Evolutionary conservation across 1,140 invertebrate genomes (phyloP), one percentile per base, ranked within the genome.

Genomic region (Atta colombica): DNA sequence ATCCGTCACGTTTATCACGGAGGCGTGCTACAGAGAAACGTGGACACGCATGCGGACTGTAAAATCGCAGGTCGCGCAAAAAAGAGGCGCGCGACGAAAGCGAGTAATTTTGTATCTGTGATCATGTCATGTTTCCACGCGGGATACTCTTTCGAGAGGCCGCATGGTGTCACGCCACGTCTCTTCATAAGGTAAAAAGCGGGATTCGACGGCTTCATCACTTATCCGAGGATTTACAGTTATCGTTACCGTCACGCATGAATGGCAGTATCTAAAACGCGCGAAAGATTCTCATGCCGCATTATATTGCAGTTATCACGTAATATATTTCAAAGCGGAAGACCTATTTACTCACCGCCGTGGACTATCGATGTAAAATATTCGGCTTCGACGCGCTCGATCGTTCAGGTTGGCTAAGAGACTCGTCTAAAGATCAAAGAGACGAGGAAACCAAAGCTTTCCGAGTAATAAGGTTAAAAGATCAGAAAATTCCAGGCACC

Each of bases 371-470:
- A 75, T 75, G 65, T 58, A 85, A 90, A 89, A 91, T 89, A 81
- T 91, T 84, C 58, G 53, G 61, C 61, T 55, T 71, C 31, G 71
- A 81, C 51, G 18, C n/a, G 31, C 28, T 60, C 89, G 77, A 87
- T 89, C 77, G 84, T 78, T 87, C 14, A 55, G 12, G 72, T 90
- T 71, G 77, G 81, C 87, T 92, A 91, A 93, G 91, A 92, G 88
- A 88, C 78, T n/a, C 86, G 78, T 85, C 66, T 28, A 85, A 93
- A 93, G 93, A 93, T 94, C 92, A 93, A 94, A 94, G 93, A 89
- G 88, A 91, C 89, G 90, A 55, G 82, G 86, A 88, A 92, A 86
- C 74, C 77, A 77, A 87, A 89, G 90, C 71, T 89, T 86, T 87
- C 77, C 78, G 63, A 66, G 63, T 91, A 68, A 86, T 53, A 45